Evolutionary conservation across 2,888 invertebrate species (phyloP), one percentile per base, ranked within the genome.

Genomic region (Carpatolechia fugitivella): DNA sequence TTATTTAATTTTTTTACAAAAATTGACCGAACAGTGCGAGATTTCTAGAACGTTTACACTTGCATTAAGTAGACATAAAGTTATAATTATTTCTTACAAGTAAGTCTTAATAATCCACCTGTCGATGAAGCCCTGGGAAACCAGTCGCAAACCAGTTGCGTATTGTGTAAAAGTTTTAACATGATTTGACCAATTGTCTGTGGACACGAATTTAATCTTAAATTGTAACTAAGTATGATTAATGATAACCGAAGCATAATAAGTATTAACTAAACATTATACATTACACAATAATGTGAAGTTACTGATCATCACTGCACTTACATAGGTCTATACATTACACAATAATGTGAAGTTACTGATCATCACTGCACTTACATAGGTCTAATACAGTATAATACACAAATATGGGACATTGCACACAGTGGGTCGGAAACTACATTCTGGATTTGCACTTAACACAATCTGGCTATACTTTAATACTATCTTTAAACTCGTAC

Each of bases 1-100:
- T 87, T 84, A 85, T 79, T 88, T 89, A 82, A 82, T 85, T 88
- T 88, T 84, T 86, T 87, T 87, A 88, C 86, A 90, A 90, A 41
- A 90, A 89, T 90, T 90, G 90, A 90, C 90, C 90, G 90, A 90
- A 90, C 89, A 90, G 90, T 90, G 90, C 90, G 90, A 90, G 89
- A 90, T 90, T 90, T 89, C 89, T 89, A 90, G 85, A 86, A 89
- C 84, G 90, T 90, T 89, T 89, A 89, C 88, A 89, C 85, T 90
- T 89, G 90, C 88, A 86, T 88, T 90, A 90, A 89, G 90, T 90
- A 90, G 90, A 89, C 87, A 89, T 87, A 87, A 82, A 86, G 84
- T 84, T 87, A 88, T 82, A 78, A 82, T 86, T 82, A 86, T 85
- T 81, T 78, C 89, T 90, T 89, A 89, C 82, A 87, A 80, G 83